Percentiles rank a stretch among this genome's conserved stretches.
Evolutionary conservation across 1,140 invertebrate genomes (phyloP).

Genomic region (Muscidifurax raptorellus): DNA sequence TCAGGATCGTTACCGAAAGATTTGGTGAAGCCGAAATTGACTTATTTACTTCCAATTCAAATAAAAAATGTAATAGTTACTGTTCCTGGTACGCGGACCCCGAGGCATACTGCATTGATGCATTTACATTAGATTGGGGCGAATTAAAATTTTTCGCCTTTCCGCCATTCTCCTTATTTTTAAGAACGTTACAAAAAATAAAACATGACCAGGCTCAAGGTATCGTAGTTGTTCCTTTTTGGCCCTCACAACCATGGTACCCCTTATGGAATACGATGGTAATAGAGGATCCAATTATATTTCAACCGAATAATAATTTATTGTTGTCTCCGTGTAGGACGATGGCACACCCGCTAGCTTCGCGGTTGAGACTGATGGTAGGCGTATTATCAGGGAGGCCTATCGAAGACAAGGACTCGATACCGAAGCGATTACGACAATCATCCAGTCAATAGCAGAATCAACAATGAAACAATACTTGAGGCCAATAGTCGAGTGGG

Average conservation of each 20-base stretch:
- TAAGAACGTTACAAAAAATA: conserved; percentile 41
- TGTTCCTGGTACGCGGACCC: conserved; percentile 58
- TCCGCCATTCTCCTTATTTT: conserved; percentile 46
- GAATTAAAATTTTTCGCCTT: conserved; percentile 61
- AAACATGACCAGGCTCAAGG: conserved; percentile 49
- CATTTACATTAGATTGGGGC: conserved; percentile 61
- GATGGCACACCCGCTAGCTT: conserved; percentile 37
- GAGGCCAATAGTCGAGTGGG: background rate
- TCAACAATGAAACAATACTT: background rate
- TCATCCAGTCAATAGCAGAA: background rate
- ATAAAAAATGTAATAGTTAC: conserved; percentile 57
- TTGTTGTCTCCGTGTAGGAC: conserved; percentile 53
- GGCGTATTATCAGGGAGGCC: background rate
- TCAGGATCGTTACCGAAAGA: conserved; percentile 38
- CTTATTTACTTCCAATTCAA: conserved; percentile 46
- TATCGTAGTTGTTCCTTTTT: conserved; percentile 62
- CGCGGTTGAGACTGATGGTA: conserved; percentile 44
- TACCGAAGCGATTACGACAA: background rate
- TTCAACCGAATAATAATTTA: conserved; percentile 46
- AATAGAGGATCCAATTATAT: conserved; percentile 17
- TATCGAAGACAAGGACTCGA: background rate
- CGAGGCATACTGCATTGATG: conserved; percentile 54
- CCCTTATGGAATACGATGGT: conserved; percentile 52
- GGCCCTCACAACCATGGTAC: conserved; percentile 62
- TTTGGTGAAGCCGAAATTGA: conserved; percentile 58